phyloP scores from a whole-genome alignment of 2,797 vertebrate species.

The Silurus lanzhouensis region DNA sequence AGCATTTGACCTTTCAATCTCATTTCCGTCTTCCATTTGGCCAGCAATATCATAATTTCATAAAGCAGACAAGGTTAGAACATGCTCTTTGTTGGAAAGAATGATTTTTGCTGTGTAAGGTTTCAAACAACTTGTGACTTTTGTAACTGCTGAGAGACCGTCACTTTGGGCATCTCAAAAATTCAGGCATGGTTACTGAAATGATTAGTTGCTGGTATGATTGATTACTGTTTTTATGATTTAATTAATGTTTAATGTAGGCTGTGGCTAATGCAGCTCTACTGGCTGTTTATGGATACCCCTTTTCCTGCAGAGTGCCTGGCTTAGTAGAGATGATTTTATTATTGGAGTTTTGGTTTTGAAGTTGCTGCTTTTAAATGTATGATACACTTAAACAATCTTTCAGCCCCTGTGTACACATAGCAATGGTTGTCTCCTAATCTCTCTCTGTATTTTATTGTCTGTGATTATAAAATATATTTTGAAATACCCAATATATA shows the following conservation, averaged over 20 bases:
- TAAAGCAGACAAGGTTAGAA: no score
- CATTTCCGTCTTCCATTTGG: no score
- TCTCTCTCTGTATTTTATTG: not conserved
- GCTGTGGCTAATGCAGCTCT: not conserved
- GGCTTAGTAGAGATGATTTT: not conserved
- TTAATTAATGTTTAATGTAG: not conserved
- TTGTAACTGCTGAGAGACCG: not conserved
- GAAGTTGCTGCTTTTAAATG: not conserved
- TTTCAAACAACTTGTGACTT: not conserved
- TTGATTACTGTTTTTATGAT: not conserved
- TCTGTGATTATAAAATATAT: not conserved
- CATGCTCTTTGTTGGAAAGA: no score
- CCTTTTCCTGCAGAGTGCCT: not conserved
- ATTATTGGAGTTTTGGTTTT: not conserved
- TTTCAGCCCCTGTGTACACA: not conserved
- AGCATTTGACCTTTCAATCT: not conserved
- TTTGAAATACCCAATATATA: not conserved
- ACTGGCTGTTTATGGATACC: not conserved
- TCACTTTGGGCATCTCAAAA: not conserved
- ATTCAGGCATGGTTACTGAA: not conserved
- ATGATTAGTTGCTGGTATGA: not conserved
- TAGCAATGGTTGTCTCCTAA: not conserved
- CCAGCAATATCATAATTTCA: no score
- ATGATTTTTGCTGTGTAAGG: no score
- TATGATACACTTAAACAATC: not conserved